Conservation (phyloP, 2,113 vertebrate genomes). For the Cathartes aura region DNA sequence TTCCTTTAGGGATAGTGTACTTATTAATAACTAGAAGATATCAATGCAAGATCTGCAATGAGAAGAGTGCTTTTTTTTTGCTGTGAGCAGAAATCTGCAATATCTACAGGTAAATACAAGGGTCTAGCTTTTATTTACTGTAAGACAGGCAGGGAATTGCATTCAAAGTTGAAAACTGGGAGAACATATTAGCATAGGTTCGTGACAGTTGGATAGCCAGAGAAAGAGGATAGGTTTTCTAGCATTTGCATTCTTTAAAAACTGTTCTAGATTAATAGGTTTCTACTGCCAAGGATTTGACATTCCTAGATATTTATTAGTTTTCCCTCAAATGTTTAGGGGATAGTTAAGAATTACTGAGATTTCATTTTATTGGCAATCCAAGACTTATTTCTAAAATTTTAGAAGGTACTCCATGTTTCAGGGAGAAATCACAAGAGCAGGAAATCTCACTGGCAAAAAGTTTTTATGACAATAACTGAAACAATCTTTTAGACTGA, state of each 20-base stretch:
- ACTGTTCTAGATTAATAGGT: neutral
- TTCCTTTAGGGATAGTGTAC: neutral
- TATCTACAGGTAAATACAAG: neutral
- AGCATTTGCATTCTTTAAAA: neutral
- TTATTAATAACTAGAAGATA: neutral
- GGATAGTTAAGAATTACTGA: neutral
- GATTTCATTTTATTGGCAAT: slow-evolving; percentile 17
- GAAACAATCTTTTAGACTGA: neutral
- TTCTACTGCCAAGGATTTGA: neutral
- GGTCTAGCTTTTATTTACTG: neutral
- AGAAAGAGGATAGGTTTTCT: neutral
- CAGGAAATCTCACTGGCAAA: neutral
- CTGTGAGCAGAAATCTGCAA: neutral
- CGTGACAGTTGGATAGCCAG: neutral
- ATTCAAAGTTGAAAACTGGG: neutral
- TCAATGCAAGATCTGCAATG: neutral
- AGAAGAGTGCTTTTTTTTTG: rapidly evolving
- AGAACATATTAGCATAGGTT: neutral
- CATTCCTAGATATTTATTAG: neutral
- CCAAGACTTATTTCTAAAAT: neutral
- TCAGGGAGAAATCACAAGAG: neutral
- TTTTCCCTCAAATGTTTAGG: slow-evolving; percentile 7
- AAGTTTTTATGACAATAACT: neutral
- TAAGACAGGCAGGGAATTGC: neutral
- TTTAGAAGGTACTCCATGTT: neutral